Conservation (phyloP, 2,113 vertebrate species). For the Pardalotus punctatus region DNA sequence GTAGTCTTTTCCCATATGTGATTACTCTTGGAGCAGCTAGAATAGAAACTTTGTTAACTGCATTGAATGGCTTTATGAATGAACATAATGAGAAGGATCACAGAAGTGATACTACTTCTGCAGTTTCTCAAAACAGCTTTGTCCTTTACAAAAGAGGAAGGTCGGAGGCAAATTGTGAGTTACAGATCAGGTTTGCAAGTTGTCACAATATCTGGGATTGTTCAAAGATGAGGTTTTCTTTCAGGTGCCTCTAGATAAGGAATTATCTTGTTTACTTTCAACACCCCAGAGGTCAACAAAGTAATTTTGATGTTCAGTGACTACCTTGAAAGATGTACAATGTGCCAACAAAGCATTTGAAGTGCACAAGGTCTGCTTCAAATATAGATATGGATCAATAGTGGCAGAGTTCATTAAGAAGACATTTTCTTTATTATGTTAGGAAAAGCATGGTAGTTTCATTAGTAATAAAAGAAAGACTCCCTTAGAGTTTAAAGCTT, state of each 20-base stretch:
- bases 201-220: not conserved
- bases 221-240: not conserved
- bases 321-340: not conserved
- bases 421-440: not conserved
- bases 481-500: not conserved
- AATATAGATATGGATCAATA: not conserved
- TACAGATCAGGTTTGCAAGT: not conserved
- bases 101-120: not conserved
- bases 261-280: constrained; percentile 12
- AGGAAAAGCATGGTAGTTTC: not conserved
- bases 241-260: not conserved
- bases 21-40: not conserved
- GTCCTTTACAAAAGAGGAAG: not conserved
- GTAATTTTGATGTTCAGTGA: not conserved
- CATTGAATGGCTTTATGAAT: not conserved
- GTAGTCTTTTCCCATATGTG: not conserved
- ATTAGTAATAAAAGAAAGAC: not conserved
- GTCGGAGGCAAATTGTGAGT: not conserved
- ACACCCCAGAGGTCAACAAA: not conserved
- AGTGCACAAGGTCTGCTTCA: not conserved
- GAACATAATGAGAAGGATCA: not conserved
- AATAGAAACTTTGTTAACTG: not conserved
- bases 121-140: not conserved
- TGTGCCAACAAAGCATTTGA: not conserved
- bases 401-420: not conserved